Conservation (phyloP, 2,888 invertebrate genomes). For the Galeopsomyia nigrocyanea region DNA sequence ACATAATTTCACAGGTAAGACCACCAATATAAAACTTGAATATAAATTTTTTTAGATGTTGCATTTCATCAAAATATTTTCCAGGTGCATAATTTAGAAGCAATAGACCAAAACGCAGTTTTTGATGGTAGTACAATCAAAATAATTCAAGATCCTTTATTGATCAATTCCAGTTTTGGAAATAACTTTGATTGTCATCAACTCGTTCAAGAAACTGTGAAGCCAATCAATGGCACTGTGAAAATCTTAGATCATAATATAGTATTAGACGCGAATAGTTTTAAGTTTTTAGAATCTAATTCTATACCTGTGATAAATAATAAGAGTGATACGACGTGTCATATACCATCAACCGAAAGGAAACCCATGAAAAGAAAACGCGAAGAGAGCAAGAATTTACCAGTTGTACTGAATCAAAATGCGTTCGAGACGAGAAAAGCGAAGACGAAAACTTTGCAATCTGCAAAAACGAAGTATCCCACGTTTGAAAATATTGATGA, state of each 20-base stretch:
- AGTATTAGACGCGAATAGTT: conserved; percentile 58
- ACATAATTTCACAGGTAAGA: conserved; percentile 61
- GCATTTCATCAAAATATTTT: conserved; percentile 16
- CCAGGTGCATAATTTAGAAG: conserved; percentile 62
- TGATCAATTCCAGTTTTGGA: conserved; percentile 56
- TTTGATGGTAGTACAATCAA: conserved; percentile 57
- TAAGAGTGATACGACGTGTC: conserved; percentile 18
- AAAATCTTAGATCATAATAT: conserved; percentile 59
- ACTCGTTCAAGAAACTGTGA: conserved; percentile 59
- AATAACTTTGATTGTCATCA: conserved; percentile 55
- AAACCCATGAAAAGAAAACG: conserved; percentile 60
- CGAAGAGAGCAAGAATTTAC: conserved; percentile 56
- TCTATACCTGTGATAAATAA: conserved; percentile 49
- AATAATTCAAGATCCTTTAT: conserved; percentile 58
- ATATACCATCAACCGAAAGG: conserved; percentile 13
- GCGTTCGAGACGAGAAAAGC: conserved; percentile 61
- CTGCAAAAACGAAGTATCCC: conserved; percentile 58
- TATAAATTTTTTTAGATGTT: not conserved
- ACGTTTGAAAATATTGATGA: conserved; percentile 63
- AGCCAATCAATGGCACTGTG: conserved; percentile 57
- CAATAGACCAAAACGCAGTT: conserved; percentile 59
- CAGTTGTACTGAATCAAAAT: conserved; percentile 59
- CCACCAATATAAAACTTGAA: not conserved
- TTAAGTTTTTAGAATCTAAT: conserved; percentile 58
- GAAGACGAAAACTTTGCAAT: conserved; percentile 57